Conservation (phyloP, 2,113 vertebrate species). For the Pachyramphus minor region DNA sequence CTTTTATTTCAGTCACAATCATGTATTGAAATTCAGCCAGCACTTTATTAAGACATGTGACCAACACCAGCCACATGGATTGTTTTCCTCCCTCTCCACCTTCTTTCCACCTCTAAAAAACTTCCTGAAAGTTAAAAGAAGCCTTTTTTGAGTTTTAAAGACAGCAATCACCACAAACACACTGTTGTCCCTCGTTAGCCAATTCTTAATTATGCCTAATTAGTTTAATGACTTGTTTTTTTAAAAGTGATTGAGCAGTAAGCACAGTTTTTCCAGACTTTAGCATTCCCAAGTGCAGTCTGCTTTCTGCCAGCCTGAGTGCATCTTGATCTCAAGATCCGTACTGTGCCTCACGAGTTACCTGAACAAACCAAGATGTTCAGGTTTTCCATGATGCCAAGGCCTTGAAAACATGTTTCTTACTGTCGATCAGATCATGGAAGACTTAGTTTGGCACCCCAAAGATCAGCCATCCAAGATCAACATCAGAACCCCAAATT, state of each 20-base stretch:
- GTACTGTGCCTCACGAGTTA: not conserved
- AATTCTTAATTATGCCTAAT: slow-evolving; percentile 34
- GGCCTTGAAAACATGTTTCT: not conserved
- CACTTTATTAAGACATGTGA: not conserved
- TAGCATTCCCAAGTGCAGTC: not conserved
- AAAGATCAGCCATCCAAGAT: not conserved
- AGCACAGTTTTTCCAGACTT: not conserved
- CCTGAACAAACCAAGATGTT: not conserved
- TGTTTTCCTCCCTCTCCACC: not conserved
- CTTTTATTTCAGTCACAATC: not conserved
- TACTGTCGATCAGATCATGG: not conserved
- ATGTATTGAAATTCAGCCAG: not conserved
- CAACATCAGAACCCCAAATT: not conserved
- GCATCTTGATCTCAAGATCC: not conserved
- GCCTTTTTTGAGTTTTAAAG: not conserved
- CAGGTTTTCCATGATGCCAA: not conserved
- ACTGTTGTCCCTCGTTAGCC: not conserved
- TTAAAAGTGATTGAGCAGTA: not conserved
- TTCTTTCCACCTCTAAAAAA: not conserved
- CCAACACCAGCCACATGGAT: not conserved
- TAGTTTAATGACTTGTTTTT: slow-evolving; percentile 16
- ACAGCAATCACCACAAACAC: not conserved
- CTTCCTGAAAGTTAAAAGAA: not conserved
- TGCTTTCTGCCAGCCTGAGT: not conserved
- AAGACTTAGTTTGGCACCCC: not conserved